phyloP scores from a whole-genome alignment of 2,888 invertebrate species.

The Trisateles emortualis region DNA sequence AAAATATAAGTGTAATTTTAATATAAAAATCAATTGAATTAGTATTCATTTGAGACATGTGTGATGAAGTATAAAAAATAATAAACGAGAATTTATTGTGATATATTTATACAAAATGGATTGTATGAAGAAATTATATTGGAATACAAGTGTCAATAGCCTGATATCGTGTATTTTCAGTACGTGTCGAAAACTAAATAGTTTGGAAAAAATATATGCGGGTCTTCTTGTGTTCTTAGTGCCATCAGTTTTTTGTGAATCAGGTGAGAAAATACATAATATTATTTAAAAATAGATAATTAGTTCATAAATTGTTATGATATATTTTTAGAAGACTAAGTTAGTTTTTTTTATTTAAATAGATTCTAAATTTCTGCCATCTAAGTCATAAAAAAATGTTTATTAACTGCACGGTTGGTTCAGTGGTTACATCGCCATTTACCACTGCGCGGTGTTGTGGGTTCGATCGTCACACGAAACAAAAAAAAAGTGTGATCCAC shows the following conservation, averaged over 20 bases:
- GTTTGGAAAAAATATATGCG: constrained; percentile 66
- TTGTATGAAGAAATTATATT: constrained; percentile 9
- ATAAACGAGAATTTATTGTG: not conserved
- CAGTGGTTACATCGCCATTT: too few species aligned
- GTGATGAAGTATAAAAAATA: not conserved
- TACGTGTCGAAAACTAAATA: constrained; percentile 59
- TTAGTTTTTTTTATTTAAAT: too few species aligned
- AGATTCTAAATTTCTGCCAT: too few species aligned
- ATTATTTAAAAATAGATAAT: not conserved
- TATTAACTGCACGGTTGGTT: too few species aligned
- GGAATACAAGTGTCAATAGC: constrained; percentile 33
- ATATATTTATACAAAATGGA: constrained; percentile 17
- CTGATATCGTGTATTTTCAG: constrained; percentile 53
- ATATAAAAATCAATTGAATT: too few species aligned
- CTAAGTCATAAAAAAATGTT: too few species aligned
- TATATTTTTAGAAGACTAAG: too few species aligned
- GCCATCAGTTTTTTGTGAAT: constrained; percentile 67
- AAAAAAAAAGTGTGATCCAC: too few species aligned
- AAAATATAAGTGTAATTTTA: too few species aligned
- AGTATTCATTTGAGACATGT: not conserved
- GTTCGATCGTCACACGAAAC: too few species aligned
- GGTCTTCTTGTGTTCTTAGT: constrained; percentile 70
- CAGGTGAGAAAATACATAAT: constrained; percentile 57
- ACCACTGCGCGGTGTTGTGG: too few species aligned
- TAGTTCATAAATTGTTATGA: too few species aligned